Evolutionary conservation across 2,888 invertebrate genomes (phyloP), one percentile per base, ranked within the genome.

Genomic region (Aradus depressus): DNA sequence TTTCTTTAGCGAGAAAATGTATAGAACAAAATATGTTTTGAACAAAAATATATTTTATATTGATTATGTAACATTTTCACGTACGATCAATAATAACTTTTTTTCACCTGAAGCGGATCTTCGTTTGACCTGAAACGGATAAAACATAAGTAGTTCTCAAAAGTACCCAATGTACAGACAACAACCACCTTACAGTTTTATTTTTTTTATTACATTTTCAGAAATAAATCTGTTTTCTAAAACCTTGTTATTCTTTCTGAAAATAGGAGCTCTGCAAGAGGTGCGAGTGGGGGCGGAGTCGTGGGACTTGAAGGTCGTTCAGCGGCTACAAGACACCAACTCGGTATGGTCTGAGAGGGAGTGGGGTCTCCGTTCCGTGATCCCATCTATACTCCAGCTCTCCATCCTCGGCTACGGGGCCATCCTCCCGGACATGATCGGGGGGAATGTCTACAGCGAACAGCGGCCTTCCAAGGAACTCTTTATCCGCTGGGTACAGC

Each of bases 341-440:
- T 80, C 84, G 0, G 70, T 69, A 35, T 83, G 81, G 81, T 76
- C 75, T 1, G 68, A 73, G 55, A 72, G 32, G 22, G 43, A 77
- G 62, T 83, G 83, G 64, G 87, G 88, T 0, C 69, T 88, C 0
- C 68, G 77, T 2, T 79, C 83, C 1, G 64, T 88, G 28, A 75
- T 89, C 39, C 83, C 87, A 0, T 80, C 83, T 0, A 72, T 83
- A 1, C 64, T 85, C 12, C 78, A 80, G 44, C 53, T 75, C 71
- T 75, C 70, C 61, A 67, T 80, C 41, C 71, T 76, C 51, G 84
- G 83, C 1, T 83, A 82, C 66, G 77, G 82, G 0, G 74, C 78
- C 60, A 80, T 87, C 4, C 67, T 89, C 12, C 86, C 88, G 0
- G 88, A 88, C 64, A 85, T 87, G 81, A 79, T 82, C 41, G 82